A percentile compares a stretch with the other conserved stretches of the same genome.
Conservation (phyloP, 2,888 invertebrate species). For the Dastarcus helophoroides region DNA sequence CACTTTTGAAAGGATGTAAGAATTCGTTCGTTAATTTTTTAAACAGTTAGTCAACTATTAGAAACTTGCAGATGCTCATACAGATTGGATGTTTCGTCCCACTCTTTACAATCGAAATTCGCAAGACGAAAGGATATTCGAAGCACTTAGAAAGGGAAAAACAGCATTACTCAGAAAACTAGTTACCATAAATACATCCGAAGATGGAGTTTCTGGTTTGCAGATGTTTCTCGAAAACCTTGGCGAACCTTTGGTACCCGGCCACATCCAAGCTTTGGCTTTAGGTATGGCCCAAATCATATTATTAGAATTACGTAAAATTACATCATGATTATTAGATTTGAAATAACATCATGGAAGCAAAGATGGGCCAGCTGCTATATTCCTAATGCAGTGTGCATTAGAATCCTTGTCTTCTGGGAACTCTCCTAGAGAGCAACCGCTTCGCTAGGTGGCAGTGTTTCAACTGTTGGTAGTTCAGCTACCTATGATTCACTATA, state of each 20-base stretch:
- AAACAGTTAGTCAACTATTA: background rate
- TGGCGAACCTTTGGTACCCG: conserved; percentile 36
- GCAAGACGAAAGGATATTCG: conserved; percentile 7
- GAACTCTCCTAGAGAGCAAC: too few species aligned
- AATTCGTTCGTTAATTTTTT: conserved; percentile 10
- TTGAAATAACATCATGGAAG: too few species aligned
- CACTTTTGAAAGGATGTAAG: conserved; percentile 36
- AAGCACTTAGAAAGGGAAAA: conserved; percentile 9
- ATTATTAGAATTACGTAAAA: too few species aligned
- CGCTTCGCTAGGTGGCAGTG: too few species aligned
- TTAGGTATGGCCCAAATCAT: too few species aligned
- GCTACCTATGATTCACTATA: too few species aligned
- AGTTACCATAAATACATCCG: conserved; percentile 8
- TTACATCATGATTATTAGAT: too few species aligned
- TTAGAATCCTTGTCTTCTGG: too few species aligned
- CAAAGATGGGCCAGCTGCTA: too few species aligned
- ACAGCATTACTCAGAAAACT: conserved; percentile 4
- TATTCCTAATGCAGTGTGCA: too few species aligned
- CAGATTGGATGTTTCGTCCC: conserved; percentile 29
- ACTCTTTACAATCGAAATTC: conserved; percentile 10
- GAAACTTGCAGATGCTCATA: conserved; percentile 23
- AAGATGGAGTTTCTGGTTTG: conserved; percentile 10
- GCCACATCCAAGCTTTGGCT: conserved; percentile 37
- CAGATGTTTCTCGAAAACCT: conserved; percentile 31
- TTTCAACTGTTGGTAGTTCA: too few species aligned